Evolutionary conservation across 2,113 vertebrate species (phyloP).

Genomic region (Collichthys lucidus): DNA sequence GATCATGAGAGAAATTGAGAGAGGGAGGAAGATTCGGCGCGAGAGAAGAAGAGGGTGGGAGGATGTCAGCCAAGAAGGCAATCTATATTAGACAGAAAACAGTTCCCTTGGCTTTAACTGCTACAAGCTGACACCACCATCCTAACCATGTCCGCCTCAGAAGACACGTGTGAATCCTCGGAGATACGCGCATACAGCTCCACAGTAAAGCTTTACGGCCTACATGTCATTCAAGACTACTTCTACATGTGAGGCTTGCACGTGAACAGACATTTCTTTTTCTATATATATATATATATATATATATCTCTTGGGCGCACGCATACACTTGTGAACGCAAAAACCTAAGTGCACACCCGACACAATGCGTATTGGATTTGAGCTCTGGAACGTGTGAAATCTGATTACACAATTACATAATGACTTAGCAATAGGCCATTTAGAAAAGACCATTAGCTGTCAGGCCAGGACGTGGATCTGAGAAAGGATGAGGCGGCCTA

Average conservation of each 20-base stretch:
- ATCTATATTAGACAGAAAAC: constrained; percentile 73
- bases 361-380: constrained; percentile 58
- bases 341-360: constrained; percentile 23
- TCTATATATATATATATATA: background rate
- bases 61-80: constrained; percentile 69
- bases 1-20: constrained; percentile 76
- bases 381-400: constrained; percentile 77
- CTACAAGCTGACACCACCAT: constrained; percentile 60
- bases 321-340: background rate
- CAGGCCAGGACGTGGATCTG: constrained; percentile 44
- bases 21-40: constrained; percentile 61
- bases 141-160: constrained; percentile 44
- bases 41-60: constrained; percentile 59
- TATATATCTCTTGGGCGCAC: background rate
- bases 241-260: constrained; percentile 15
- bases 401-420: constrained; percentile 78
- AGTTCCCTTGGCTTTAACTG: constrained; percentile 58
- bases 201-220: background rate
- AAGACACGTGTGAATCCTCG: constrained; percentile 38
- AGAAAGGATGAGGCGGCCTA: constrained; percentile 38
- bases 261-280: constrained; percentile 28
- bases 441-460: constrained; percentile 68
- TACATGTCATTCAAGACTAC: constrained; percentile 23
- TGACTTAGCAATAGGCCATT: constrained; percentile 69
- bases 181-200: constrained; percentile 21